These are phyloP conservation scores for Idaea aversata DNA, from an alignment of 2,888 invertebrate species.

Conservation along the genomic window DNA sequence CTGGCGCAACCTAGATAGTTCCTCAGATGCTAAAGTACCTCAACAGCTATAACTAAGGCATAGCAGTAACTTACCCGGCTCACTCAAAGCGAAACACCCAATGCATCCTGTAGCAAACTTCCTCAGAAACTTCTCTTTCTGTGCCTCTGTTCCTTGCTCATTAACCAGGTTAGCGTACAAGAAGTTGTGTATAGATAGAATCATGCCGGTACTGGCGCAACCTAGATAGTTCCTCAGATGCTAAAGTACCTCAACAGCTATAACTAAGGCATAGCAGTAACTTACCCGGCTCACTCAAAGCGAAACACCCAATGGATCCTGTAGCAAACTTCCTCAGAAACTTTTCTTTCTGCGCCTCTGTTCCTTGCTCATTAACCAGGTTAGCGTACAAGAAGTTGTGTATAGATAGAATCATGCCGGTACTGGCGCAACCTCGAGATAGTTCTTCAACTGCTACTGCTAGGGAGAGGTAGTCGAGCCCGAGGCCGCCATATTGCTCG, in stretches of 20 bases:
- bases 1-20: no score
- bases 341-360: conserved; percentile 82
- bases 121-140: no score
- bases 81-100: no score
- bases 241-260: no score
- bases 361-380: conserved; percentile 84
- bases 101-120: no score
- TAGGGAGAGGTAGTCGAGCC: conserved; percentile 84
- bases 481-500: conserved; percentile 84
- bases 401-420: conserved; percentile 87
- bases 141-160: no score
- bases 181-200: no score
- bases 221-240: no score
- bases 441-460: conserved; percentile 89
- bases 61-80: conserved; percentile 44
- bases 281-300: conserved; percentile 88
- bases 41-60: no score
- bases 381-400: conserved; percentile 89
- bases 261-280: neutral
- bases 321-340: conserved; percentile 82
- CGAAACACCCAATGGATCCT: conserved; percentile 88
- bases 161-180: no score
- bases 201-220: no score
- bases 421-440: conserved; percentile 87
- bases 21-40: no score